A percentile compares a stretch with the other conserved stretches of the same genome.
phyloP scores from a whole-genome alignment of 2,797 vertebrate genomes.

The Onychomys arenicola region DNA sequence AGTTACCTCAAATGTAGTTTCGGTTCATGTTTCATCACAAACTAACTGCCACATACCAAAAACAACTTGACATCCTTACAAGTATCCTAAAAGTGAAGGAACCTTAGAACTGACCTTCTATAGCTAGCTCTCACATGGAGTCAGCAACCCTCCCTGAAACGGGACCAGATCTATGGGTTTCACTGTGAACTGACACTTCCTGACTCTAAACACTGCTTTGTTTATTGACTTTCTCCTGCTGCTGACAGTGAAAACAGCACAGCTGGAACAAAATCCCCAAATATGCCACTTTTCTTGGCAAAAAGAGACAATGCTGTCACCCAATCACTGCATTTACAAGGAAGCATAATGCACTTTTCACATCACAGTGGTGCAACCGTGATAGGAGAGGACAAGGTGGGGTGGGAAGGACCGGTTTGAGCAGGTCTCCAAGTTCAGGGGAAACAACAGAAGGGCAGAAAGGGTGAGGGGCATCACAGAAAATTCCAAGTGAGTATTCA shows the following conservation, averaged over 20 bases:
- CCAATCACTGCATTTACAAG: not conserved
- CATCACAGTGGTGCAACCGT: not conserved
- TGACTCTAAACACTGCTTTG: conserved; percentile 47
- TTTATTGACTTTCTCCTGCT: conserved; percentile 71
- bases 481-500: not conserved
- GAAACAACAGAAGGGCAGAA: not conserved
- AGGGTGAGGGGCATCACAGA: not conserved
- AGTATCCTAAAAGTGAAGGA: not conserved
- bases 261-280: conserved; percentile 60
- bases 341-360: not conserved
- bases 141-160: not conserved
- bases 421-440: not conserved
- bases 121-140: not conserved
- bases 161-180: not conserved
- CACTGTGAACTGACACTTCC: conserved; percentile 40
- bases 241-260: conserved; percentile 11
- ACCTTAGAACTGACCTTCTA: not conserved
- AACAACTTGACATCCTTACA: conserved; percentile 23
- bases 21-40: conserved; percentile 60
- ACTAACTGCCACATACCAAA: conserved; percentile 26
- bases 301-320: not conserved
- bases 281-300: conserved; percentile 38
- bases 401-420: not conserved
- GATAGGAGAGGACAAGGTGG: not conserved
- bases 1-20: conserved; percentile 31